Conservation (phyloP, 2,888 invertebrate species). For the Chorisops tibialis region DNA sequence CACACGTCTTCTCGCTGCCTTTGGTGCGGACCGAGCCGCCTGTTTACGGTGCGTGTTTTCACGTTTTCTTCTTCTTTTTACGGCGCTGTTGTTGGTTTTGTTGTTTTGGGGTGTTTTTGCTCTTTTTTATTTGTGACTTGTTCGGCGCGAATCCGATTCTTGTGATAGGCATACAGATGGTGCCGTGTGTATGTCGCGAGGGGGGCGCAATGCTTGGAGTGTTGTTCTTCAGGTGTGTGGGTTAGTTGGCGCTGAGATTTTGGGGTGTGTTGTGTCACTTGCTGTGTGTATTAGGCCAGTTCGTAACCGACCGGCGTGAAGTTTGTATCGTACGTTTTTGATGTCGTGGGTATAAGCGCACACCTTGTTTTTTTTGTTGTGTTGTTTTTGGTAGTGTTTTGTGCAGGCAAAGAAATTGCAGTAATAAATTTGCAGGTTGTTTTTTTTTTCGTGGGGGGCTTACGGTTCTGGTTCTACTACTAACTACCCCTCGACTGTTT, state of each 20-base stretch:
- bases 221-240: constrained; percentile 20
- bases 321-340: constrained; percentile 47
- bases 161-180: constrained; percentile 22
- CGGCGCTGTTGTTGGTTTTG: neutral
- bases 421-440: too few species aligned
- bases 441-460: too few species aligned
- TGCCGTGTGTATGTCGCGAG: constrained; percentile 31
- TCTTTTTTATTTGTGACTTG: neutral
- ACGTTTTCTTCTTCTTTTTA: constrained; percentile 23
- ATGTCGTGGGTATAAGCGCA: constrained; percentile 10
- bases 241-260: constrained; percentile 22
- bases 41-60: constrained; percentile 11
- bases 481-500: too few species aligned
- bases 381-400: neutral
- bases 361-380: constrained; percentile 12
- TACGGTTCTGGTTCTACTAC: too few species aligned
- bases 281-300: constrained; percentile 52
- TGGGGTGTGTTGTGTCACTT: constrained; percentile 44
- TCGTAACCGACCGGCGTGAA: constrained; percentile 53
- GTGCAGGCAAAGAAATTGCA: neutral
- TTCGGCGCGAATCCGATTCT: neutral
- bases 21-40: constrained; percentile 20
- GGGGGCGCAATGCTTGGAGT: neutral
- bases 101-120: neutral
- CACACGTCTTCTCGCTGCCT: constrained; percentile 32